Evolutionary conservation across 2,797 vertebrate genomes (phyloP), one percentile per base, ranked within the genome.

Genomic region (Emys orbicularis): DNA sequence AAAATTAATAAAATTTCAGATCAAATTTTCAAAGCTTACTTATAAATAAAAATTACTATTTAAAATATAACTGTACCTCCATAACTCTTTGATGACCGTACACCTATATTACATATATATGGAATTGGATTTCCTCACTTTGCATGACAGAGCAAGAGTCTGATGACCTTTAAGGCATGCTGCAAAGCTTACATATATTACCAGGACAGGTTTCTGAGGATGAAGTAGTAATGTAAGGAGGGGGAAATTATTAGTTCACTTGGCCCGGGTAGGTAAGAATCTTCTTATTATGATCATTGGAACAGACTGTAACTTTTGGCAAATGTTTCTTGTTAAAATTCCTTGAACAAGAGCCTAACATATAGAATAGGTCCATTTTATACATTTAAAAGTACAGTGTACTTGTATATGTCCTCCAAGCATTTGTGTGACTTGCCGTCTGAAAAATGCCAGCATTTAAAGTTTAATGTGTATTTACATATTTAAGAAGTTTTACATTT

Each of bases 41-140:
- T 65, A 65, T 13, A n/a, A 1, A 0, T 31, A 13, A 88, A 81
- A 79, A 86, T 1, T 3, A 81, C 68, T 11, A 56, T 1, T 41
- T 34, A 21, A 68, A 41, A 44, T 74, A 29, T 10, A 44, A 9
- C 76, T 3, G 2, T 23, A 50, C 2, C 2, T 23, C 44, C 1
- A 0, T 59, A 68, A 37, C 2, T 12, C 54, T 29, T 2, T 4
- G 13, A 2, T 59, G 79, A n/a, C 53, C 16, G 12, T 41, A 8
- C 76, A n/a, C 31, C 0, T 0, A 15, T 13, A 15, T 5, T 3
- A n/a, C n/a, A 16, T 1, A 1, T 18, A 15, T 31, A 16, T 72
- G 56, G 74, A 80, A 19, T n/a, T 23, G 44, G 9, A 18, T 79
- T 52, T 82, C 89, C 47, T 65, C 79, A 4, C 5, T 10, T 44